Percentiles rank a stretch among this genome's conserved stretches.
Evolutionary conservation across 2,888 invertebrate species (phyloP).

Genomic region (Metallyticus violacea): DNA sequence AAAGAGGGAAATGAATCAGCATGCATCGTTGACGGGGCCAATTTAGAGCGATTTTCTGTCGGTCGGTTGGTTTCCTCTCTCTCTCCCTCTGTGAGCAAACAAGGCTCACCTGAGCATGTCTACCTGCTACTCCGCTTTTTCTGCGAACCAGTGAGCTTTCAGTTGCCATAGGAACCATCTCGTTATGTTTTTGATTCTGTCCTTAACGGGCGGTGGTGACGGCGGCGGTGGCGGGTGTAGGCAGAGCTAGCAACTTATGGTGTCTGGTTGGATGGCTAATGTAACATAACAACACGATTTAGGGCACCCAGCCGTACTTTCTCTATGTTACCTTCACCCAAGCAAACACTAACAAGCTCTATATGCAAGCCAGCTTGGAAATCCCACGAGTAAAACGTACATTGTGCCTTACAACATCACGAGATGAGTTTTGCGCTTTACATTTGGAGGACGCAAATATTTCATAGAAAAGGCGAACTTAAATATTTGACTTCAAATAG

Average conservation of each 20-base stretch:
- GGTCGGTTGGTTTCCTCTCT: constrained; percentile 18
- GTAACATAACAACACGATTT: neutral
- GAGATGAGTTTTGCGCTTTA: no score
- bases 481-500: no score
- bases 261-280: neutral
- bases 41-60: constrained; percentile 25
- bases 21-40: constrained; percentile 13
- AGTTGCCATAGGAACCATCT: constrained; percentile 7
- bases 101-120: constrained; percentile 21
- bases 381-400: no score
- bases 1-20: neutral
- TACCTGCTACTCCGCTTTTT: constrained; percentile 13
- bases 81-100: neutral
- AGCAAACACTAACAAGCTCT: neutral
- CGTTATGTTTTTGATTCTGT: constrained; percentile 5
- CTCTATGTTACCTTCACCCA: neutral
- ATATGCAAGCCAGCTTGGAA: no score
- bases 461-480: no score
- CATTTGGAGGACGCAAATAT: no score
- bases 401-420: no score
- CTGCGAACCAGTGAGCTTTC: constrained; percentile 18
- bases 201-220: neutral
- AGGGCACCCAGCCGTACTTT: neutral
- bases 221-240: no score
- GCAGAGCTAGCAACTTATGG: no score